Conservation (phyloP, 2,888 invertebrate species). For the Tipula confusa region DNA sequence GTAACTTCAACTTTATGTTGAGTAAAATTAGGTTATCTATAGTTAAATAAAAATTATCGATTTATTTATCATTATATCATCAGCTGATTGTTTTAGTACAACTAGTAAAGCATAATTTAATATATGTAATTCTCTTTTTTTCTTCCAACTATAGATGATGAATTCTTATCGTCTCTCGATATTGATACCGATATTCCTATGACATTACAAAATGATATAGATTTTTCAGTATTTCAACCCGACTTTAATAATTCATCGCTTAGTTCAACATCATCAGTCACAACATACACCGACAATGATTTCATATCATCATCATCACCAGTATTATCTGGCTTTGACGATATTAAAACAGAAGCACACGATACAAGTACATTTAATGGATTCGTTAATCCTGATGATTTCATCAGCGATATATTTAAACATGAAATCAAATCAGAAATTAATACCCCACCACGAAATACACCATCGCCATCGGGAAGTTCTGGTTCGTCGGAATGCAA, state of each 20-base stretch:
- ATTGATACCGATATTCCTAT: slow-evolving; percentile 15
- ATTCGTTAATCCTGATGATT: slow-evolving; percentile 43
- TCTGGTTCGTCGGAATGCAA: slow-evolving; percentile 32
- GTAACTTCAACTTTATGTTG: no score
- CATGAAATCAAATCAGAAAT: slow-evolving; percentile 33
- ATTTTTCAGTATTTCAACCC: slow-evolving; percentile 26
- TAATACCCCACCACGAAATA: slow-evolving; percentile 39
- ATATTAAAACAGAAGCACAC: background rate
- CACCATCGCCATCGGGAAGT: slow-evolving; percentile 46
- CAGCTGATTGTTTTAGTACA: no score
- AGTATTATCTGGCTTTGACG: background rate
- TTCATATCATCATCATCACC: background rate
- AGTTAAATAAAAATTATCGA: no score
- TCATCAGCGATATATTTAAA: slow-evolving; percentile 41
- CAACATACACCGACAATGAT: background rate
- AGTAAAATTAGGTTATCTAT: no score
- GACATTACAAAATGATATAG: slow-evolving; percentile 3
- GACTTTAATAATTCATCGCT: background rate
- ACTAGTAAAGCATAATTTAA: no score
- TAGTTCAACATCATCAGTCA: background rate
- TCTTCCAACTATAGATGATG: slow-evolving; percentile 25
- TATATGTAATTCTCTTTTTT: background rate
- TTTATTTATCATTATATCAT: no score
- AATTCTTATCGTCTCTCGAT: background rate
- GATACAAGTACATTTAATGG: background rate